These are phyloP conservation scores for Trissolcus japonicus DNA, from an alignment of 2,888 invertebrate genomes.

Conservation along the genomic window DNA sequence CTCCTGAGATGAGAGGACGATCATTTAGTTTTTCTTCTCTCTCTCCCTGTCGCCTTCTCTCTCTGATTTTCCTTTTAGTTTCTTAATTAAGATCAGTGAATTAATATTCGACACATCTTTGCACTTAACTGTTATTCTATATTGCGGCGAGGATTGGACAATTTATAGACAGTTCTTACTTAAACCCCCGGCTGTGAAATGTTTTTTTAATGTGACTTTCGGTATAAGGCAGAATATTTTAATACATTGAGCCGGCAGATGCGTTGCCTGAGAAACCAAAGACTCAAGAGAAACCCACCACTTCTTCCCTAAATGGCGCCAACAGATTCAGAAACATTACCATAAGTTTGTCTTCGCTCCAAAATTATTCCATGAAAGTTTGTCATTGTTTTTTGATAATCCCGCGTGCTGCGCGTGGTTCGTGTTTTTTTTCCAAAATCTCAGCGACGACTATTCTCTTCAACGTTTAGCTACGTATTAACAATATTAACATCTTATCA, in stretches of 20 bases:
- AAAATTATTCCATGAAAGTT: conserved; percentile 62
- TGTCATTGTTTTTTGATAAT: too few relatives aligned
- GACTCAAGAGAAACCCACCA: conserved; percentile 28
- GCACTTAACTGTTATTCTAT: conserved; percentile 54
- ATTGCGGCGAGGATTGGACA: conserved; percentile 43
- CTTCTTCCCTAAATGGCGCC: conserved; percentile 51
- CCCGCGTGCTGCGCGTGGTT: too few relatives aligned
- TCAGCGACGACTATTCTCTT: too few relatives aligned
- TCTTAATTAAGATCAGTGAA: conserved; percentile 37
- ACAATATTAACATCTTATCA: too few relatives aligned
- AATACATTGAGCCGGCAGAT: conserved; percentile 58
- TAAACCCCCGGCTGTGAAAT: conserved; percentile 59
- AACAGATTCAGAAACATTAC: conserved; percentile 58
- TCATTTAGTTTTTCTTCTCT: too few relatives aligned
- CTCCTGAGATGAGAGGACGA: conserved; percentile 13
- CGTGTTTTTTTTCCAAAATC: too few relatives aligned
- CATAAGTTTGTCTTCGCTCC: conserved; percentile 59
- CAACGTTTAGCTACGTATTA: too few relatives aligned
- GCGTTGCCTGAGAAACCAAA: conserved; percentile 34
- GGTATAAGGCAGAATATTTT: conserved; percentile 61
- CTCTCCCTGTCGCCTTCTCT: background rate
- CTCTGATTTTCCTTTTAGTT: conserved; percentile 3
- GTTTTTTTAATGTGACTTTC: conserved; percentile 60
- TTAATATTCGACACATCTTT: conserved; percentile 57
- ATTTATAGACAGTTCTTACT: conserved; percentile 54